phyloP scores from a whole-genome alignment of 2,888 invertebrate species.

The Idaea dimidiata region DNA sequence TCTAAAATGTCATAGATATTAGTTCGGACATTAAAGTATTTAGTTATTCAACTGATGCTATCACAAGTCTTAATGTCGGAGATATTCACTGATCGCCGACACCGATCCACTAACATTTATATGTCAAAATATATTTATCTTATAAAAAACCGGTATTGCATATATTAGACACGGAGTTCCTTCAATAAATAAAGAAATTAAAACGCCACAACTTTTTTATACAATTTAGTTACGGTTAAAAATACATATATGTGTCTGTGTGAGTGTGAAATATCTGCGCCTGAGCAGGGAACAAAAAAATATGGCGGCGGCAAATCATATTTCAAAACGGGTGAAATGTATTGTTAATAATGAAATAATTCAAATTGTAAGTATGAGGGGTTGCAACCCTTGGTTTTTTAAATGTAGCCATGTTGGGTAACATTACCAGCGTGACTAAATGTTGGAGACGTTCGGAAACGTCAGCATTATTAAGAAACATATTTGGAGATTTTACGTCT shows the following conservation, averaged over 20 bases:
- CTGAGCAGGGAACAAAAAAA: constrained; percentile 50
- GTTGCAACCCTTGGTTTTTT: constrained; percentile 42
- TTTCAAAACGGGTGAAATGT: constrained; percentile 78
- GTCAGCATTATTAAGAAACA: background rate
- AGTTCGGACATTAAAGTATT: background rate
- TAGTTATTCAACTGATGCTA: background rate
- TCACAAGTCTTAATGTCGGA: background rate
- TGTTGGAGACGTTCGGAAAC: background rate
- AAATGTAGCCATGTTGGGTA: constrained; percentile 63
- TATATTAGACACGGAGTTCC: constrained; percentile 47
- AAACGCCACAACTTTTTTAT: constrained; percentile 35
- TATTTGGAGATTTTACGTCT: background rate
- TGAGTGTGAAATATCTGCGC: constrained; percentile 40
- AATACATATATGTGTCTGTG: constrained; percentile 19
- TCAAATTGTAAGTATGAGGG: constrained; percentile 65
- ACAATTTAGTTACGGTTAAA: constrained; percentile 53
- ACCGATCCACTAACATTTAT: background rate
- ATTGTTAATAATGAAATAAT: constrained; percentile 77
- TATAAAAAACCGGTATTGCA: constrained; percentile 28
- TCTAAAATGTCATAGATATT: background rate
- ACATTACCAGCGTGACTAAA: constrained; percentile 70
- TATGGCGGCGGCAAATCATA: constrained; percentile 78
- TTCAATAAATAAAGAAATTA: constrained; percentile 40
- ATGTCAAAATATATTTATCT: background rate
- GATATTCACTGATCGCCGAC: background rate